Conservation (phyloP, 1,140 invertebrate genomes). For the Penaeus vannamei region DNA sequence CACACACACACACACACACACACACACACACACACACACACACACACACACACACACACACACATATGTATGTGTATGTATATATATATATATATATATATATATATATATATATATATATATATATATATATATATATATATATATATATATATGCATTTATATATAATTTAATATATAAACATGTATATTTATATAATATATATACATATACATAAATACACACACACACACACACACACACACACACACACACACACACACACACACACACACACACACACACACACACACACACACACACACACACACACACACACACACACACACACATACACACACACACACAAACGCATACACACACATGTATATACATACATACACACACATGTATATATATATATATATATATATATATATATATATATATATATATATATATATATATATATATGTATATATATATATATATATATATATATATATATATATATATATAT, state of each 20-base stretch:
- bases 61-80: no score
- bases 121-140: neutral
- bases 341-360: neutral
- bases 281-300: neutral
- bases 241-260: neutral
- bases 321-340: neutral
- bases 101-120: no score
- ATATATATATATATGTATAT: no score
- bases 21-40: no score
- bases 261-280: neutral
- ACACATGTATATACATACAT: neutral
- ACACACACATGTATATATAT: neutral
- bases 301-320: neutral
- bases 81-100: no score
- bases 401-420: neutral
- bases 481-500: no score
- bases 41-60: no score
- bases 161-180: neutral
- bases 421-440: no score
- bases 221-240: neutral
- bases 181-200: neutral
- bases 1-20: no score
- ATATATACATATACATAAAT: conserved; percentile 18
- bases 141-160: conserved; percentile 9
- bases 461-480: no score